Base-by-base conservation (phyloP, 1,140 invertebrate species). In the Hormaphis cornu region DNA sequence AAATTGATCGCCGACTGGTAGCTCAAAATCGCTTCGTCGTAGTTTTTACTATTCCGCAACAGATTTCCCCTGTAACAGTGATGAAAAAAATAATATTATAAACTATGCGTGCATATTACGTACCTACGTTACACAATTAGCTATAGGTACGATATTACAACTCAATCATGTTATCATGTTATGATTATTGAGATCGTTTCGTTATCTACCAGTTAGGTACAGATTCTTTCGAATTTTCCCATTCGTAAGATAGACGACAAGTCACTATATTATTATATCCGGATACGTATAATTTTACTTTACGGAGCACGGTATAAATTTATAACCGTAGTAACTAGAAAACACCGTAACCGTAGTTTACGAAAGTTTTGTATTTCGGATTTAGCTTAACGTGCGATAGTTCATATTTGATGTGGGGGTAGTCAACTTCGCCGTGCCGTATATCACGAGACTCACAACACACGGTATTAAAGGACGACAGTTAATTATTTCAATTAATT, bases 1-100 rank as follows among this genome's bases (percentile, higher is more conserved):
- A 89, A 97, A 77, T 92, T 86, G 76, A 97, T 95, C 35, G 95
- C 94, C 70, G 86, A 84, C 77, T 91, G 86, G 80, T 97, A 98
- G 79, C 90, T 94, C 76, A 88, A 83, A 73, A 97, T 87, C 48
- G 95, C 93, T 77, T 95, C 90, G 73, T 91, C 85, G 76, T 89
- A 89, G 74, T 91, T 83, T 75, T 88, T 87, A 80, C 91, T 87
- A 73, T 92, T 90, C 82, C 97, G 93, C 73, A 93, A 85, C 75
- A 97, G 81, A 75, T 96, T 90, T 70, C 94, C 95, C 76, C 94
- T 97, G 86, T 53, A 87, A 89, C 79, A 81, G 81, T 75, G 10
- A 61, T 22, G 8, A 59, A 59, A 40, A 58, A 37, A 1, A 8
- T 22, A 24, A 26, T 2, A 1, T 4, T 26, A 8, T 24, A 26